Base-by-base conservation (phyloP, 2,113 vertebrate genomes). In the Leucopsar rothschildi region DNA sequence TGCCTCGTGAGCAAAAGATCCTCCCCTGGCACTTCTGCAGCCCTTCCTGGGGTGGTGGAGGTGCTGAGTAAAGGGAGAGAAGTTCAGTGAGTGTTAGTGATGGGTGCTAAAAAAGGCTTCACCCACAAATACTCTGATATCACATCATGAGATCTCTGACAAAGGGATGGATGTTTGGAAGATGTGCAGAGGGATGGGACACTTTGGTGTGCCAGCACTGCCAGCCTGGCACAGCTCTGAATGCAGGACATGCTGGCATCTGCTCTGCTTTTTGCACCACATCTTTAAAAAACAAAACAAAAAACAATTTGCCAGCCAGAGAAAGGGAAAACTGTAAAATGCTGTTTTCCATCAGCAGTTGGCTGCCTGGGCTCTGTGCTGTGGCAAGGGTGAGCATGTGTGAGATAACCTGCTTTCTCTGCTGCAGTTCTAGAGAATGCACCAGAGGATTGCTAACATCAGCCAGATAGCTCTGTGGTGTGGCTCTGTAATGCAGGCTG, bases 1-100 rank as follows among this genome's bases (percentile, higher is more conserved):
- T 97, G 85, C 79, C 66, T 50, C 91, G 79, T 68, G 87, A 95
- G 96, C 88, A 95, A 95, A 97, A 94, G 92, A 59, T 93, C 91
- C 92, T 97, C 93, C 88, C 66, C 64, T 91, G 94, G 83, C 1
- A 1, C 60, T 91, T 3, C 82, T 92, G 94, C 70, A 52, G 52
- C 73, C 90, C 52, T 86, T 63, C 28, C 86, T 92, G 39, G 65
- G 95, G 79, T 95, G 49, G 77, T 94, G 90, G 95, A 97, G 93
- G 93, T 95, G 90, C 53, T 42, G 55, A 55, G 22, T 49, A 17
- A 63, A 66, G 52, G 81, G 19, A 40, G 21, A 80, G 45, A 44
- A 59, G 44, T 57, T 79, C 57, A 19, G 31, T 19, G 52, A 72
- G 53, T 35, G 44, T 53, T 59, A 33, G 44, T 52, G 29, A 14